Percentiles rank a stretch among this genome's conserved stretches.
Evolutionary conservation across 1,140 invertebrate genomes (phyloP).

Genomic region (Drosophila ananassae): DNA sequence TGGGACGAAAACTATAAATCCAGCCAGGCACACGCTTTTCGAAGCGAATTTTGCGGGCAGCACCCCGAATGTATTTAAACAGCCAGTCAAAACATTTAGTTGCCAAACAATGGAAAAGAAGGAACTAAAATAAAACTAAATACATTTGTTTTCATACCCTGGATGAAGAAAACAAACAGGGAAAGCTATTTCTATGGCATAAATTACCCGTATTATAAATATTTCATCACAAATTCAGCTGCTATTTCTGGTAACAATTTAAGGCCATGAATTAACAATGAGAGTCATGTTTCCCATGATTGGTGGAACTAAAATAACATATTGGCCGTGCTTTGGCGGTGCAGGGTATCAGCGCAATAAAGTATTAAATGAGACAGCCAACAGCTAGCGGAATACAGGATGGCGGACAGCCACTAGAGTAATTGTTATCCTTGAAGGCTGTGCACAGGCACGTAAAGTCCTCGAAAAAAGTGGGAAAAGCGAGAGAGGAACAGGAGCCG

Average conservation of each 20-base stretch:
- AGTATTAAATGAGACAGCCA: conserved; percentile 19
- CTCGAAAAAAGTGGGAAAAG: conserved; percentile 16
- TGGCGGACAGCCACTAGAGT: conserved; percentile 70
- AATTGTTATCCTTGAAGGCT: conserved; percentile 77
- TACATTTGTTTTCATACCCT: conserved; percentile 6
- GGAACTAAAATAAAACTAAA: conserved; percentile 12
- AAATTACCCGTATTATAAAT: neutral
- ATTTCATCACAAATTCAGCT: conserved; percentile 1
- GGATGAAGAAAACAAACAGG: neutral
- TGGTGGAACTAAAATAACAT: neutral
- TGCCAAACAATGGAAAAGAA: conserved; percentile 69
- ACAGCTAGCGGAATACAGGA: conserved; percentile 6
- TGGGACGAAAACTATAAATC: conserved; percentile 37
- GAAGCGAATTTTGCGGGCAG: neutral
- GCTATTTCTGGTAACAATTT: neutral
- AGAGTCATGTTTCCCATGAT: neutral
- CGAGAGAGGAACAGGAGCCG: conserved; percentile 13
- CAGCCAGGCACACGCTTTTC: conserved; percentile 28
- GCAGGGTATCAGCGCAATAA: conserved; percentile 10
- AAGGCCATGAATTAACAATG: neutral
- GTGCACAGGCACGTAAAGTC: conserved; percentile 72
- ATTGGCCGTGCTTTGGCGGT: neutral
- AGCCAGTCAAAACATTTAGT: conserved; percentile 61
- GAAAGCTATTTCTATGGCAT: conserved; percentile 1
- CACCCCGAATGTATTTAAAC: conserved; percentile 45